phyloP scores from a whole-genome alignment of 2,888 invertebrate species.

The Mechanitis messenoides region DNA sequence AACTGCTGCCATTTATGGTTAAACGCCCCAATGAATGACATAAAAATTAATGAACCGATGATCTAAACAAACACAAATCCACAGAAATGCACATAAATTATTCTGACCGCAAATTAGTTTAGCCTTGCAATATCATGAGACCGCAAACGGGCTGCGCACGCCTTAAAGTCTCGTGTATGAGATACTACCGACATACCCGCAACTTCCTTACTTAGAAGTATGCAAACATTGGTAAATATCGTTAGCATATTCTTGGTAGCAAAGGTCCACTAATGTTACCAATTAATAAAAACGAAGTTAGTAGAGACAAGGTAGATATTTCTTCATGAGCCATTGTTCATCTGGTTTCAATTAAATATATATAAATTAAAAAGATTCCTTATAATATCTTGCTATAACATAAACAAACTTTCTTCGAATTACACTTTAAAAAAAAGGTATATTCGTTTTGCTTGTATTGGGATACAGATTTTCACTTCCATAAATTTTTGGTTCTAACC shows the following conservation, averaged over 20 bases:
- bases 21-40: constrained; percentile 8
- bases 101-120: constrained; percentile 30
- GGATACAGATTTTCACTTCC: too few species aligned
- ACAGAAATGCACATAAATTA: constrained; percentile 29
- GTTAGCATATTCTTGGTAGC: neutral
- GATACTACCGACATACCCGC: constrained; percentile 14
- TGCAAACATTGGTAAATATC: neutral
- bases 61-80: constrained; percentile 28
- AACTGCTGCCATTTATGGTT: neutral
- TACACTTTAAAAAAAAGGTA: too few species aligned
- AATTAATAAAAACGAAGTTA: too few species aligned
- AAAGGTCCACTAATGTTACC: neutral
- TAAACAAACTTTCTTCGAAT: too few species aligned
- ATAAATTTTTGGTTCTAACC: too few species aligned
- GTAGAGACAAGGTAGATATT: too few species aligned
- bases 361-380: too few species aligned
- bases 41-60: constrained; percentile 23
- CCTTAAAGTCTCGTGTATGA: constrained; percentile 27
- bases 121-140: constrained; percentile 26
- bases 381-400: too few species aligned
- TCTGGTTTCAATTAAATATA: too few species aligned
- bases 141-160: constrained; percentile 28
- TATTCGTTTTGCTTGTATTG: too few species aligned
- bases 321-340: too few species aligned
- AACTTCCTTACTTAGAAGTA: neutral